Evolutionary conservation across 2,113 vertebrate genomes (phyloP).

Genomic region (Camelus bactrianus): DNA sequence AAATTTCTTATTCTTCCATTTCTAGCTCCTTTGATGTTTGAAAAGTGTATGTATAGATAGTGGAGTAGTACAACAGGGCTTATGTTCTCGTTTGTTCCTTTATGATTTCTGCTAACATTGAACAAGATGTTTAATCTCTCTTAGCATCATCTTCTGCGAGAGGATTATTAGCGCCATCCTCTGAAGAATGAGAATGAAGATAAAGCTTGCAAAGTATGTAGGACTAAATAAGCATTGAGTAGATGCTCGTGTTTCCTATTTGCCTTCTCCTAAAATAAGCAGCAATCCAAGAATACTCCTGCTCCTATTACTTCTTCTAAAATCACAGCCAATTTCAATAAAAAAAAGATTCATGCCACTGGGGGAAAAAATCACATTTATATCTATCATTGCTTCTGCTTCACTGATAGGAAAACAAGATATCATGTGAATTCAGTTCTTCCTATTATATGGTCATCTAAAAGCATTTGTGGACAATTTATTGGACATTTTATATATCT

Average conservation of each 20-base stretch:
- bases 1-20: not conserved
- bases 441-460: not conserved
- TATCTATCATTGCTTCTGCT: slow-evolving; percentile 52
- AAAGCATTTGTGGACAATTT: slow-evolving; percentile 73
- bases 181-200: not conserved
- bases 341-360: not conserved
- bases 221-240: not conserved
- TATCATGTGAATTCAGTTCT: slow-evolving; percentile 58
- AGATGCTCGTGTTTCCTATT: not conserved
- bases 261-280: not conserved
- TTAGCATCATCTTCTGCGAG: not conserved
- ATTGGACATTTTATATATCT: slow-evolving; percentile 69
- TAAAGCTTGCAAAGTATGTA: not conserved
- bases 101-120: not conserved
- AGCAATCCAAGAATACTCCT: not conserved
- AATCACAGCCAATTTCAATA: not conserved
- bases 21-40: not conserved
- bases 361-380: not conserved
- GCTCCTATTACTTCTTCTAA: not conserved
- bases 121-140: not conserved
- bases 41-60: not conserved
- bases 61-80: not conserved
- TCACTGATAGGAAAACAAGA: slow-evolving; percentile 64
- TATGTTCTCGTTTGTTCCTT: not conserved
- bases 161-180: not conserved